These are phyloP conservation scores for Diachasma alloeum DNA, from an alignment of 1,140 invertebrate species.

Conservation along the genomic window DNA sequence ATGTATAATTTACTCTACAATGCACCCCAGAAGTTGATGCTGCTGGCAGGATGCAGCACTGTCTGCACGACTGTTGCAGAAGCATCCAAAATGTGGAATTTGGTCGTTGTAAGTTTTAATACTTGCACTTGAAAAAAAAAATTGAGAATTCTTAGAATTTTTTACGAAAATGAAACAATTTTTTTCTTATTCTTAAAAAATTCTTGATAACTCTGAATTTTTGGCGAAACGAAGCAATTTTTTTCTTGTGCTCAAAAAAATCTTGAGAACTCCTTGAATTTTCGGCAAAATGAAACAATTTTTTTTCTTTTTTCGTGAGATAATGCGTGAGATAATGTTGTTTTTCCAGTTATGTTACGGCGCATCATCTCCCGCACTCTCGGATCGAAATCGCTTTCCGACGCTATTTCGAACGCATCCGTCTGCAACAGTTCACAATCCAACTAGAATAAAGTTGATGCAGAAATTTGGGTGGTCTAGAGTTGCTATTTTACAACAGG, in stretches of 20 bases:
- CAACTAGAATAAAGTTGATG: constrained; percentile 95
- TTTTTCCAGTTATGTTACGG: constrained; percentile 92
- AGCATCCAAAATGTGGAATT: constrained; percentile 99
- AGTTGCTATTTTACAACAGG: constrained; percentile 97
- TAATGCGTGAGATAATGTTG: no score
- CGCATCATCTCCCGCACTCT: constrained; percentile 97
- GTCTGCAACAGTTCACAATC: constrained; percentile 98
- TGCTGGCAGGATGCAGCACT: constrained; percentile 96
- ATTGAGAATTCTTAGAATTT: no score
- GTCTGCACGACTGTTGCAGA: constrained; percentile 99
- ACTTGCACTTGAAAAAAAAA: no score
- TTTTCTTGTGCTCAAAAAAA: no score
- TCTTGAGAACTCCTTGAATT: no score
- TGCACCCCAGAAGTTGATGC: constrained; percentile 92
- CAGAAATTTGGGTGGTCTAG: constrained; percentile 97
- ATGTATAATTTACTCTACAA: constrained; percentile 99
- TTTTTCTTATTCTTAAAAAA: no score
- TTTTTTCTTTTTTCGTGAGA: no score
- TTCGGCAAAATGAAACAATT: no score
- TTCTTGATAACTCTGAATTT: no score
- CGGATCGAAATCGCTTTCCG: constrained; percentile 95
- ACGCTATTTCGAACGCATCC: constrained; percentile 99
- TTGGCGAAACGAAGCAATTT: no score
- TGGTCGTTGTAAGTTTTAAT: constrained; percentile 98
- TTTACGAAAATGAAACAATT: no score